Base-by-base conservation (phyloP, 2,113 vertebrate species). In the Heterotis niloticus region DNA sequence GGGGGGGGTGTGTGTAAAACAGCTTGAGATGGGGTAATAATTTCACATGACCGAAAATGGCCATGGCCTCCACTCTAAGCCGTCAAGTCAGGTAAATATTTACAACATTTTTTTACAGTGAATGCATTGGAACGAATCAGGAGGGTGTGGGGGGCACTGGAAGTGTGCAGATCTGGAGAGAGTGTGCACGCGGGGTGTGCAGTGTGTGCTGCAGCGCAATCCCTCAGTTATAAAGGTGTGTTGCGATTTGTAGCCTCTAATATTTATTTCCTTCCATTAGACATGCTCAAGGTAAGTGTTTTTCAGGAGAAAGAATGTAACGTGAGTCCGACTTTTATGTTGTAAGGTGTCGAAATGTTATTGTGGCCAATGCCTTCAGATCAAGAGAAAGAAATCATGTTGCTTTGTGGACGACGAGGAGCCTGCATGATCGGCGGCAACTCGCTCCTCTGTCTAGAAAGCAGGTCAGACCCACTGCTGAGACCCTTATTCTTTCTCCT, bases 231-330 rank as follows among this genome's bases (percentile, higher is more conserved):
- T 80, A 81, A 76, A 80, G 80, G 85, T 86, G 84, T 92, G 91
- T 92, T 90, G 90, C 85, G 89, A 93, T 91, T 92, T 92, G 91
- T 81, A 90, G 88, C 90, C 89, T 90, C 91, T 88, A 86, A 88
- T 44, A 77, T 92, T 90, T 90, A 86, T 90, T 91, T 91, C 83
- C 75, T 85, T 89, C 84, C 89, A 86, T 86, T 80, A 89, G 91
- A 91, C 92, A 90, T 92, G 90, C 92, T 91, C 92, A 86, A 83
- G 64, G 84, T 91, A 92, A 92, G 87, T 87, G 87, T 89, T 92
- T 93, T 91, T 87, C 83, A 86, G 77, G 79, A 82, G 79, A 81
- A 77, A 83, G 81, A 78, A 83, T 84, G 88, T 87, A 79, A 76
- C 79, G 69, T 82, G 78, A 82, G 82, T 79, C 78, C 70, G 83